phyloP scores from a whole-genome alignment of 2,797 vertebrate genomes.

The Acomys russatus region DNA sequence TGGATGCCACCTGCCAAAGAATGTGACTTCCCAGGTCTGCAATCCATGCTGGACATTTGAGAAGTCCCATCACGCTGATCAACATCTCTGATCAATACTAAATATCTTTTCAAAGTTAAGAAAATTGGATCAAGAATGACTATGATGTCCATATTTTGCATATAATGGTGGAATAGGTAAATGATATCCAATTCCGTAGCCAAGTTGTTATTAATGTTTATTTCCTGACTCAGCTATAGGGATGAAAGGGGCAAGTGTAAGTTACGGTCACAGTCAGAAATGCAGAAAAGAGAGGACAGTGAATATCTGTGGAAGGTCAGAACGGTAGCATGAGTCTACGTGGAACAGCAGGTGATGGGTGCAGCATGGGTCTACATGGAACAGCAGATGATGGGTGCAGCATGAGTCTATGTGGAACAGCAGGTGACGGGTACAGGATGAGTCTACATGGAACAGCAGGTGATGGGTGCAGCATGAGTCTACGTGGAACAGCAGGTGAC shows the following conservation, averaged over 20 bases:
- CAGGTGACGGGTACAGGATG: accelerated
- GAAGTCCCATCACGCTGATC: background rate
- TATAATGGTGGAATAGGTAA: conserved; percentile 7
- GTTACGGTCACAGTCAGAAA: background rate
- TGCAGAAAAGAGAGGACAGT: accelerated
- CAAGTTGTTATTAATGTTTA: background rate
- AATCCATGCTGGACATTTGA: background rate
- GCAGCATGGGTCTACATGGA: no score
- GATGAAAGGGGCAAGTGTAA: background rate
- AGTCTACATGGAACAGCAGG: background rate
- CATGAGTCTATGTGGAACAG: accelerated
- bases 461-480: no score
- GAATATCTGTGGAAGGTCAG: accelerated
- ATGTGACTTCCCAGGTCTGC: background rate
- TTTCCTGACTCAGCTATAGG: background rate
- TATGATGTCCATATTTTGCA: background rate
- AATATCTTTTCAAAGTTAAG: conserved; percentile 37
- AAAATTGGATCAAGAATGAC: background rate
- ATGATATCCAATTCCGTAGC: background rate
- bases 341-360: accelerated
- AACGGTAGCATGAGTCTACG: background rate
- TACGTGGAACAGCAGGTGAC: no score
- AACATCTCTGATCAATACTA: background rate
- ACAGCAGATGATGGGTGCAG: background rate
- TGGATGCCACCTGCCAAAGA: background rate